Evolutionary conservation across 2,888 invertebrate species (phyloP), one percentile per base, ranked within the genome.

Genomic region (Cepaea hortensis): DNA sequence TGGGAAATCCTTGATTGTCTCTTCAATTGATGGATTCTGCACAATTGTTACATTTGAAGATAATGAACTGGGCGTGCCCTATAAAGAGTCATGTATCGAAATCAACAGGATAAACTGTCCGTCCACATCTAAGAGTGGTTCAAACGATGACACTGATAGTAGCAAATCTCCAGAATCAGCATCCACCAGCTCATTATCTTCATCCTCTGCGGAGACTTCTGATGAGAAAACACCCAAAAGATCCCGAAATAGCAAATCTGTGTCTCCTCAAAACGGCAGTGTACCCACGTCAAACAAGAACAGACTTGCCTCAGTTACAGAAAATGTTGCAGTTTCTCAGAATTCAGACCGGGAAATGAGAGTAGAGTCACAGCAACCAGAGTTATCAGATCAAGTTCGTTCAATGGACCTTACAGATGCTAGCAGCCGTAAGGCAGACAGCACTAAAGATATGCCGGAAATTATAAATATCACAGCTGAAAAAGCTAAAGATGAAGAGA

Each of bases 1-100:
- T 95, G 98, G 98, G 0, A 95, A 95, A 87, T 94, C 97, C 85
- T 94, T 98, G 87, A 95, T 97, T 7, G 96, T 97, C 0, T 97
- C 97, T 4, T 98, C 98, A 20, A 97, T 97, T 0, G 98, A 98
- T 95, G 98, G 98, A 2, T 98, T 97, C 94, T 97, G 97, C 94
- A 97, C 98, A 0, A 95, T 98, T 84, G 95, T 98, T 48, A 96
- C 96, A n/a, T 97, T 98, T 94, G 95, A 96, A 65, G 95, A 96
- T 11, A 96, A 95, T 20, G 97, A 98, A 95, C 94, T 98, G 20
- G 98, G 98, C 9, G 93, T 94, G 50, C 94, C 95, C 50, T 96
- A 96, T 90, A 87, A 94, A 72, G 83, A 61, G 11, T 48, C 76
- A 11, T 83, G 68, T 20, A 81, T 85, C 61, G 76, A 85, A 23